Percentiles rank a stretch among this genome's conserved stretches.
Conservation (phyloP, 2,113 vertebrate genomes). For the Megaptera novaeangliae region DNA sequence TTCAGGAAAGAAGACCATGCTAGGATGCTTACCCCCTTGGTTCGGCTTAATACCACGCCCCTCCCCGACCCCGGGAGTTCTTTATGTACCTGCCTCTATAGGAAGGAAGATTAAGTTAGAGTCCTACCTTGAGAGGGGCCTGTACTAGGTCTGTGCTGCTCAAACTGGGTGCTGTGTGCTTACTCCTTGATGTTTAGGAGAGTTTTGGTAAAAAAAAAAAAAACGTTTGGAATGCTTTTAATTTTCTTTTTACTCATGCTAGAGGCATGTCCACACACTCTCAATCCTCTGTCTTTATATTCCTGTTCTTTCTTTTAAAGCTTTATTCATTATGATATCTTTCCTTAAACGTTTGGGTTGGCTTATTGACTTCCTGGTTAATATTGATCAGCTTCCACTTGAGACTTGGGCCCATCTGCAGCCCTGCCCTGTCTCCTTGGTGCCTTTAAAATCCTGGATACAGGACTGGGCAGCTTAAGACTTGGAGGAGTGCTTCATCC, state of each 20-base stretch:
- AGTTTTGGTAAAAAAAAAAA: background rate
- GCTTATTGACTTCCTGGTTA: background rate
- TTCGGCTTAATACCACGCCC: background rate
- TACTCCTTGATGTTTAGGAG: background rate
- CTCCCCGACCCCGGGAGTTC: background rate
- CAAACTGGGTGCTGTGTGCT: background rate
- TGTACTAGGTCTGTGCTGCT: background rate
- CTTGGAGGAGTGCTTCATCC: background rate
- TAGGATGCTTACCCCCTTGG: background rate
- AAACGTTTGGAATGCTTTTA: background rate
- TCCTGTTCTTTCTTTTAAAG: background rate
- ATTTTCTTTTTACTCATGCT: background rate
- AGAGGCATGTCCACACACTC: background rate
- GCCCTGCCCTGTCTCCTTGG: background rate
- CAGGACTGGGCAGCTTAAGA: background rate
- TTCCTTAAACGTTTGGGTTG: background rate
- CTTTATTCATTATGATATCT: background rate
- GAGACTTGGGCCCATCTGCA: background rate
- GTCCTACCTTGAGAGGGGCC: background rate
- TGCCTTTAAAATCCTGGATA: background rate
- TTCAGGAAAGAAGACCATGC: background rate
- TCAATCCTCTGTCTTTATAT: background rate
- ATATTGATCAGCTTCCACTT: background rate
- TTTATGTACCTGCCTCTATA: background rate
- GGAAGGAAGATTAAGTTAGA: background rate